Evolutionary conservation across 2,113 vertebrate species (phyloP), one percentile per base, ranked within the genome.

Genomic region (Nettapus auritus): DNA sequence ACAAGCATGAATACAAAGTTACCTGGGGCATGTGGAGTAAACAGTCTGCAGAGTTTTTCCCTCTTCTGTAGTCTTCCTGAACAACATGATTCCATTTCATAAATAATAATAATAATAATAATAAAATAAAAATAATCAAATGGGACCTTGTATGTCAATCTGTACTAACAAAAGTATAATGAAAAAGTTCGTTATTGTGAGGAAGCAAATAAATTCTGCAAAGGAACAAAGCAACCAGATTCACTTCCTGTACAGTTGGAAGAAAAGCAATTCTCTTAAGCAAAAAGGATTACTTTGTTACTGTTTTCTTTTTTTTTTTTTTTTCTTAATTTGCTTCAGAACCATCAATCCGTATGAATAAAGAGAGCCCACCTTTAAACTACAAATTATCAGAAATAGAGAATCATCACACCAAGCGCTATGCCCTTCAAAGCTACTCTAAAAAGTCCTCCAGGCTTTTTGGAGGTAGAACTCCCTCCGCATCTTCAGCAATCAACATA

Each of bases 211-310:
- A 42, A 95, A 70, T 90, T 71, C 64, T 67, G 86, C 67, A 46
- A 68, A 75, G 71, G 79, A 94, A 80, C 55, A 77, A 94, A 88
- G 91, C 91, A 85, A 89, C 91, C 87, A 94, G 85, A 82, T 88
- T 86, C 78, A 77, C 85, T 76, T 86, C 69, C 88, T 81, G 52
- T 76, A 87, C 70, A 81, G 78, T 17, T 74, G 59, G 50, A 52
- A 87, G 66, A 93, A 93, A 81, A 64, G 78, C 74, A 90, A 36
- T 71, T 48, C 76, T 94, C 55, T 85, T 90, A 91, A 86, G 71
- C 16, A 78, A 81, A 95, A 80, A 76, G 63, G 67, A 90, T 88
- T 68, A 21, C 46, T 34, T 69, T 36, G 20, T 21, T 42, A 17
- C 9, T 36, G 19, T 60, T 60, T 34, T 44, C 5, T 44, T 44